Evolutionary conservation across 2,888 invertebrate species (phyloP).

Genomic region (Nemurella pictetii): DNA sequence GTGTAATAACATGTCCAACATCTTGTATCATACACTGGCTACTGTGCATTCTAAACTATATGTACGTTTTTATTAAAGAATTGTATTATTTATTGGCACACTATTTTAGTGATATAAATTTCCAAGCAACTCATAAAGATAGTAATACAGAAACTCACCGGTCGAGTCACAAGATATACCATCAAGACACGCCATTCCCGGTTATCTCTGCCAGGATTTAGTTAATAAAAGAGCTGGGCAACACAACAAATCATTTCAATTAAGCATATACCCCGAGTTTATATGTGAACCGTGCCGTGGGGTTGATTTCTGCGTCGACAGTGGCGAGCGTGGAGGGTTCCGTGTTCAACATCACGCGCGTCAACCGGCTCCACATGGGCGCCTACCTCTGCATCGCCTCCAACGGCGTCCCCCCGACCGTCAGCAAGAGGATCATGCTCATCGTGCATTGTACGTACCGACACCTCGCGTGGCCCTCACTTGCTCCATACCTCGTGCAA

Average conservation of each 20-base stretch:
- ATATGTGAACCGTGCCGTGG: not conserved
- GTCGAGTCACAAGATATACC: not conserved
- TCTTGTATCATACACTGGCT: not conserved
- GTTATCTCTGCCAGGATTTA: not conserved
- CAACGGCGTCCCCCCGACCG: slow-evolving; percentile 50
- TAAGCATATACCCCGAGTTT: not conserved
- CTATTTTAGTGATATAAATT: slow-evolving; percentile 9
- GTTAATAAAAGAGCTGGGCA: not conserved
- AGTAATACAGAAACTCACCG: slow-evolving; percentile 46
- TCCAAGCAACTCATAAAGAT: not conserved
- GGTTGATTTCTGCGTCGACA: slow-evolving; percentile 48
- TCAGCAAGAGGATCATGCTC: slow-evolving; percentile 49
- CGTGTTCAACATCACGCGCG: slow-evolving; percentile 64
- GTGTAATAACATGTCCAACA: slow-evolving; percentile 2
- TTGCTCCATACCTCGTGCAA: no score
- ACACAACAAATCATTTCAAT: not conserved
- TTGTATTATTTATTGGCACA: slow-evolving; percentile 4
- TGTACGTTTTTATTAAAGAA: not conserved
- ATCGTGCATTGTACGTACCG: slow-evolving; percentile 49
- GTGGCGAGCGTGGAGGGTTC: slow-evolving; percentile 67
- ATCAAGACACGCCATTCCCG: not conserved
- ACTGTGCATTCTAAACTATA: not conserved
- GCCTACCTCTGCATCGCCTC: slow-evolving; percentile 48
- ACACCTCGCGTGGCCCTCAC: no score
- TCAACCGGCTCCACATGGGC: slow-evolving; percentile 53